Evolutionary conservation across 2,797 vertebrate species (phyloP).

Genomic region (Meda fulgida): DNA sequence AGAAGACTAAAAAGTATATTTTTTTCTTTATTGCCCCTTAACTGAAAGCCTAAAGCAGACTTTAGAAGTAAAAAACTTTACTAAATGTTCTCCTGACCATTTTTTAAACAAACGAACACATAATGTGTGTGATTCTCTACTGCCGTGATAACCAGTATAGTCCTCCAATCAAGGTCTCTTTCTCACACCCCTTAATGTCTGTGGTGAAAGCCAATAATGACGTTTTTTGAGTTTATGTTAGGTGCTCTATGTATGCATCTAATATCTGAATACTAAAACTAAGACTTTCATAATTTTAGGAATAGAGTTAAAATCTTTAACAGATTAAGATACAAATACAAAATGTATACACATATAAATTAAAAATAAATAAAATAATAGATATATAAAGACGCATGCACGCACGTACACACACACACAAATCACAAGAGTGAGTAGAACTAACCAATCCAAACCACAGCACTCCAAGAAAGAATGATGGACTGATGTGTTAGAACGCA

Average conservation of each 20-base stretch:
- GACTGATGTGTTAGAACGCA: conserved; percentile 75
- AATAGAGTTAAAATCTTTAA: not conserved
- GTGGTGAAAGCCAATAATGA: no score
- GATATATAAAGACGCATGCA: not conserved
- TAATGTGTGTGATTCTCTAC: no score
- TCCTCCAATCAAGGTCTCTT: no score
- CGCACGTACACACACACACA: not conserved
- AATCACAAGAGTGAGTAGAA: not conserved
- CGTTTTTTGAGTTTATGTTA: no score
- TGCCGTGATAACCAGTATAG: no score
- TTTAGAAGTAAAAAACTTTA: not conserved
- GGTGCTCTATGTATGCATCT: not conserved
- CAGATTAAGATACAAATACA: not conserved
- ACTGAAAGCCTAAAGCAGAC: no score
- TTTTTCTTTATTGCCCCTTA: no score
- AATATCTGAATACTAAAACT: not conserved
- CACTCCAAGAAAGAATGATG: conserved; percentile 67
- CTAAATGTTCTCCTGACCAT: not conserved
- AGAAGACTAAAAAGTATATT: no score
- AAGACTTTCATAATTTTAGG: not conserved
- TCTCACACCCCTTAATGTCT: not conserved
- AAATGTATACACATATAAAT: not conserved
- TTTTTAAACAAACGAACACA: no score
- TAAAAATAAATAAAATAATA: not conserved
- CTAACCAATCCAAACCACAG: conserved; percentile 56